Evolutionary conservation across 2,113 vertebrate species (phyloP), one percentile per base, ranked within the genome.

Genomic region (Theropithecus gelada): DNA sequence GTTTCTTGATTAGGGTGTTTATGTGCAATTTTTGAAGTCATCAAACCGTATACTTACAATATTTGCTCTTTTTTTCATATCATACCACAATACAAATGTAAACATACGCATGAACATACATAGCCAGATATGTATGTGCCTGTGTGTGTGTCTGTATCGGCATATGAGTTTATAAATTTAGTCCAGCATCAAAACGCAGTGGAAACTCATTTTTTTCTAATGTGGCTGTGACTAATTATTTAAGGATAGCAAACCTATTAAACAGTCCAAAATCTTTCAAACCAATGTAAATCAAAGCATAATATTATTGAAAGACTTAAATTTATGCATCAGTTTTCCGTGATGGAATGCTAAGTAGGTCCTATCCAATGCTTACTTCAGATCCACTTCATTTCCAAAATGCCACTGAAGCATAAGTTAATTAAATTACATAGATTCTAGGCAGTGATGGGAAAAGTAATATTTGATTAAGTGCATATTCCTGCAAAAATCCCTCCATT

Each of bases 391-490:
- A 92, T 97, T 98, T 98, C 82, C 70, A 97, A 98, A 98, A 98
- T 97, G 96, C 93, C 92, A 97, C 75, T 0, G 5, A 98, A 97
- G 94, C 75, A 82, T 96, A 97, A 97, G 90, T 98, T 98, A 98
- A 98, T 98, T 97, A 98, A 98, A 98, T 98, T 98, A 97, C 94
- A 98, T 98, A 98, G 96, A 98, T 98, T 98, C 95, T 68, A 97
- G 78, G 76, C 92, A 98, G 50, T 95, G 94, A 97, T 75, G 40
- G 96, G 93, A 95, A 93, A 97, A 98, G 83, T 88, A 97, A 92
- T 98, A 94, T 96, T 98, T 97, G 38, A 83, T 97, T 64, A 98
- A 98, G 92, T 96, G 75, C 38, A 90, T 94, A 75, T 96, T 97
- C 98, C 97, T 97, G 87, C 80, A 95, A 93, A 98, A 98, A 95